Evolutionary conservation across 2,888 invertebrate genomes (phyloP), one percentile per base, ranked within the genome.

Genomic region (Melanotus villosus): DNA sequence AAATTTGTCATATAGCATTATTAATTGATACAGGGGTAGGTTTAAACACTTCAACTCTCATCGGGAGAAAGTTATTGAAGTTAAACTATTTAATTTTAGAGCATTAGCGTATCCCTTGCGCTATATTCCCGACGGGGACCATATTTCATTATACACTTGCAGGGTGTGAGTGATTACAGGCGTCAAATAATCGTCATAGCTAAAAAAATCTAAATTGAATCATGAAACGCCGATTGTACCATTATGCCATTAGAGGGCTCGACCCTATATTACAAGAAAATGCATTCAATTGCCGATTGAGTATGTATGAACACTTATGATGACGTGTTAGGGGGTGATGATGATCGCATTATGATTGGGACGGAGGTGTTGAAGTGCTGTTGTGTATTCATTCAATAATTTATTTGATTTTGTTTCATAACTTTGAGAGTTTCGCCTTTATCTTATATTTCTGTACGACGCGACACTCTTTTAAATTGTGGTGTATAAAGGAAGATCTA

Each of bases 171-270:
- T 76, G 78, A 78, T 78, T 52, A 78, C 77, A 82, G 81, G 84
- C 83, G 84, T 84, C 84, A 83, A 84, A 84, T 84, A 83, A 84
- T 84, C 84, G 83, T 80, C 81, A 82, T 84, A 84, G 81, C 82
- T 82, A 84, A 84, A 82, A 84, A 89, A 89, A 89, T 89, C 89
- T 87, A 89, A 89, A 89, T 89, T 89, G 89, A 89, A 89, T 89
- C 89, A 87, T 89, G 89, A 89, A 89, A 89, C 89, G 87, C 86
- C 89, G 89, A 89, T 89, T 89, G 89, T 88, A 88, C 89, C 88
- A 89, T 89, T 89, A 89, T 89, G 88, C 89, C 88, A 89, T 89
- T 88, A 88, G 87, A 87, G 89, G 89, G 87, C 81, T 80, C 86
- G 88, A 83, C 82, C 82, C 83, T 77, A 73, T 76, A 78, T 75